phyloP scores from a whole-genome alignment of 64 coral and sea anemone species.

The Stylophora pistillata region DNA sequence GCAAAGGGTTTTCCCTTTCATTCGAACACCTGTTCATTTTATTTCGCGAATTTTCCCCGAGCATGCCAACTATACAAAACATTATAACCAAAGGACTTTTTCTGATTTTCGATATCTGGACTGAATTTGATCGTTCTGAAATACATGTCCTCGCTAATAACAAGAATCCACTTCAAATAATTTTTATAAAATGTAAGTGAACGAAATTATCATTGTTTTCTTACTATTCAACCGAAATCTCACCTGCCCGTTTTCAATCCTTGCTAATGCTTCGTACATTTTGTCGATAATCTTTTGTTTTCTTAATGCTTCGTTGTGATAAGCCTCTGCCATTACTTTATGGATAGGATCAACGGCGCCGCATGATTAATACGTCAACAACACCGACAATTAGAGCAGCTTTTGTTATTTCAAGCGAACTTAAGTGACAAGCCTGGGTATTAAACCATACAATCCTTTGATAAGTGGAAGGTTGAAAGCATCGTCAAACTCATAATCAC shows the following conservation, averaged over 20 bases:
- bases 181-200: no score
- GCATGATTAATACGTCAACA: not conserved
- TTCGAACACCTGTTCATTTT: not conserved
- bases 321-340: slow-evolving; percentile 24
- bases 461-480: not conserved
- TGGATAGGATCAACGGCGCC: not conserved
- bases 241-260: slow-evolving; percentile 10
- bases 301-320: slow-evolving; percentile 33
- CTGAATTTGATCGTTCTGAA: no score
- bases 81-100: no score
- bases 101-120: no score
- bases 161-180: no score
- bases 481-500: not conserved
- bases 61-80: not conserved
- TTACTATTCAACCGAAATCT: not conserved
- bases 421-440: not conserved
- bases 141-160: no score
- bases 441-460: not conserved
- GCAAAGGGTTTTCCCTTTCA: slow-evolving; percentile 36
- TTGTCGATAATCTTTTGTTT: slow-evolving; percentile 43
- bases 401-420: no score
- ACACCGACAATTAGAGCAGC: not conserved
- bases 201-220: no score
- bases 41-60: not conserved
- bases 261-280: not conserved